Conservation (phyloP, 2,888 invertebrate species). For the Lycocerus yunnanus region DNA sequence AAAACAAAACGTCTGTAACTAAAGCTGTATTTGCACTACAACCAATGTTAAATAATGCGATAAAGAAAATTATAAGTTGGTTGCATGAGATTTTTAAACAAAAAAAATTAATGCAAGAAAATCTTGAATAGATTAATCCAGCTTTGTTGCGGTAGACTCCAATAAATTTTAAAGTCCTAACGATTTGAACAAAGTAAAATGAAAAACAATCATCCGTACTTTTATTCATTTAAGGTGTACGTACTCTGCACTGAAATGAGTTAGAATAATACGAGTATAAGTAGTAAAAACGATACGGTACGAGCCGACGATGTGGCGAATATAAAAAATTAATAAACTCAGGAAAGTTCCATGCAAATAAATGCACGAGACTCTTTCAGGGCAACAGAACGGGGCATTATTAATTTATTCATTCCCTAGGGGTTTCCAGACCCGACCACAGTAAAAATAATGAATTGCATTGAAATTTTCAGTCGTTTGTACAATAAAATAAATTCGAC, state of each 20-base stretch:
- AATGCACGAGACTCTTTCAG: slow-evolving; percentile 44
- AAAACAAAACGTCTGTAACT: neutral
- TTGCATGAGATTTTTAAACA: neutral
- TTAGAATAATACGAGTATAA: slow-evolving; percentile 6
- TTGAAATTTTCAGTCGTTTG: slow-evolving; percentile 42
- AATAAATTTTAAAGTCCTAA: slow-evolving; percentile 36
- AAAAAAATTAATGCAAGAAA: slow-evolving; percentile 2
- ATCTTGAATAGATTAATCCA: slow-evolving; percentile 21
- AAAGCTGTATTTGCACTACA: neutral
- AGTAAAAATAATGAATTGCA: slow-evolving; percentile 43
- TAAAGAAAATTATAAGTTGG: neutral
- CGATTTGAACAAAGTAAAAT: slow-evolving; percentile 30
- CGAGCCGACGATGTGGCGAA: slow-evolving; percentile 22
- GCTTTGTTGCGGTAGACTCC: slow-evolving; percentile 11
- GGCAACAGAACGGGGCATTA: slow-evolving; percentile 45
- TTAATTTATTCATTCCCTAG: slow-evolving; percentile 50
- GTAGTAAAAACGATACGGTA: slow-evolving; percentile 16
- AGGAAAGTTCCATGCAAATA: slow-evolving; percentile 47
- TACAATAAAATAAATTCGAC: slow-evolving; percentile 37
- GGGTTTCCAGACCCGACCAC: slow-evolving; percentile 41
- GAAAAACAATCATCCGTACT: slow-evolving; percentile 36
- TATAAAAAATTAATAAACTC: slow-evolving; percentile 43
- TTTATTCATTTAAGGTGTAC: slow-evolving; percentile 36
- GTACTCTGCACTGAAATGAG: slow-evolving; percentile 14
- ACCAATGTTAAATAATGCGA: neutral